A percentile compares a stretch with the other conserved stretches of the same genome.
Evolutionary conservation across 2,888 invertebrate species (phyloP).

Genomic region (Acanthosepion esculentum): DNA sequence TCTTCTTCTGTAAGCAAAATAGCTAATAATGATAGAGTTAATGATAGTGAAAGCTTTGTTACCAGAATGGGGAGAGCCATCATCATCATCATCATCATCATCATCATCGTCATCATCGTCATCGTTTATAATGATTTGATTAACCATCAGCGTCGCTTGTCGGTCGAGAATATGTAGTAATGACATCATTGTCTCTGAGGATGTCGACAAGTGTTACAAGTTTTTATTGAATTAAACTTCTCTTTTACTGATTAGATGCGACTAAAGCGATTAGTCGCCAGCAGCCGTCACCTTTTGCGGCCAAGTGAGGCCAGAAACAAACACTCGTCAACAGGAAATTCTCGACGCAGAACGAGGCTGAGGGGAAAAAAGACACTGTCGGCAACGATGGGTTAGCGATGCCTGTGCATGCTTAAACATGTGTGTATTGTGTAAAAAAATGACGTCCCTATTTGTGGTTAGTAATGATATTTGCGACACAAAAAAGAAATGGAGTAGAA

Average conservation of each 20-base stretch:
- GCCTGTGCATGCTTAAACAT: no score
- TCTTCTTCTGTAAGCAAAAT: no score
- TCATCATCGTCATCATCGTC: neutral
- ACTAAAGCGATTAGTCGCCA: neutral
- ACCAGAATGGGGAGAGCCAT: neutral
- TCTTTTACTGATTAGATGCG: conserved; percentile 20
- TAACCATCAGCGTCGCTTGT: neutral
- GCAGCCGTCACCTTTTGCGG: conserved; percentile 3
- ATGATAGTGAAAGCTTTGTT: no score
- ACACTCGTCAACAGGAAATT: no score
- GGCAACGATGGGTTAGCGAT: no score
- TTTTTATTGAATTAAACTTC: neutral
- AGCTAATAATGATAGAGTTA: no score
- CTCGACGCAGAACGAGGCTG: no score
- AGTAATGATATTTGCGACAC: no score
- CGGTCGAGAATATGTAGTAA: neutral
- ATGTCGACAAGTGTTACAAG: conserved; percentile 12
- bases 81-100: neutral
- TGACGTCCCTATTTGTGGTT: no score
- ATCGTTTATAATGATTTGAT: neutral
- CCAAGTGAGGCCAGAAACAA: neutral
- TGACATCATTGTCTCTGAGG: conserved; percentile 11
- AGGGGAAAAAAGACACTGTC: no score
- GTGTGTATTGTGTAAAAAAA: no score
- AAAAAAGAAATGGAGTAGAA: no score